Evolutionary conservation across 2,797 vertebrate species (phyloP), one percentile per base, ranked within the genome.

Genomic region (Helicolenus hilgendorfi): DNA sequence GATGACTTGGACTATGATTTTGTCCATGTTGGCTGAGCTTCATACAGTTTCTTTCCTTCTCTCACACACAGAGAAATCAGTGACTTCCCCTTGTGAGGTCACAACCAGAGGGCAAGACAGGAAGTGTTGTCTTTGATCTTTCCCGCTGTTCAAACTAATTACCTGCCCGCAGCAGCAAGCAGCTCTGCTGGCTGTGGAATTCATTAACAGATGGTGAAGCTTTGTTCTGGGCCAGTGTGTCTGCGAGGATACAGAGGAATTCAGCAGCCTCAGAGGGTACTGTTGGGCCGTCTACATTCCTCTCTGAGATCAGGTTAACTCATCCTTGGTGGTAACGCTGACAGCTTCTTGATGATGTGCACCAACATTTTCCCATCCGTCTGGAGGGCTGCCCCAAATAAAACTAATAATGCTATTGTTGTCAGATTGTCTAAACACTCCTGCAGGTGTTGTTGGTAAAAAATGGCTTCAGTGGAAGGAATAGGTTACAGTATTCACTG

Each of bases 131-230:
- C 93, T 96, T 94, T 96, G 92, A 95, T 95, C 96, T 90, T 87
- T 94, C 90, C 91, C 22, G 77, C 94, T 96, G 96, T 94, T 96
- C 58, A 89, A 89, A 95, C 92, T 96, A 97, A 97, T 97, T 93
- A 96, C 94, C 95, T 90, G 91, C 95, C 92, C 70, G 65, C 85
- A 91, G 95, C 82, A 81, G 79, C 84, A 55, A 85, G 86, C 83
- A 74, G 86, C 83, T 71, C 77, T 83, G 81, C 85, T 89, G 89
- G 87, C 89, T 62, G 38, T 85, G 84, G 91, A 95, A 89, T 94
- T 93, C 86, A 96, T 96, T 95, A 96, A 89, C 92, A 68, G 81
- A 87, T 86, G 85, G 91, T 88, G 53, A 87, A 86, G 89, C 87
- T 90, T 93, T 93, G 90, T 86, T 94, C 91, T 91, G 89, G 76